phyloP scores from a whole-genome alignment of 2,113 vertebrate genomes.

The Etheostoma spectabile region DNA sequence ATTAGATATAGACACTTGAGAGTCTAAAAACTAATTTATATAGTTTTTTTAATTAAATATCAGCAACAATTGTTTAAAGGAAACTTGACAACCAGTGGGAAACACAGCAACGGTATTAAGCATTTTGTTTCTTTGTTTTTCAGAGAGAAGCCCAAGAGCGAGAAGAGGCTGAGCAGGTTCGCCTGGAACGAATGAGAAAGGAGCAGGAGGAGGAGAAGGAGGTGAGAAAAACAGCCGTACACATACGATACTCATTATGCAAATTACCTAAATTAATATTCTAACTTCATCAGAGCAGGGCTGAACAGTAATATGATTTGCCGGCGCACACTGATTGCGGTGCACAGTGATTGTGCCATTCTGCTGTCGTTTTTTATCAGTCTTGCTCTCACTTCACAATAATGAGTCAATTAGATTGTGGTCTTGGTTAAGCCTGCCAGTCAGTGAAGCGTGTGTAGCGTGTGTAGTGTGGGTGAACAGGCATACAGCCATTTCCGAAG shows the following conservation, averaged over 20 bases:
- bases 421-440: conserved; percentile 54
- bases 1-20: neutral
- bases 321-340: neutral
- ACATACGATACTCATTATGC: neutral
- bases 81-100: conserved; percentile 1
- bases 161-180: conserved; percentile 97
- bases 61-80: neutral
- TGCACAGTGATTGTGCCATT: neutral
- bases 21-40: neutral
- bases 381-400: conserved; percentile 38
- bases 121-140: conserved; percentile 14
- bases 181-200: conserved; percentile 94
- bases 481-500: conserved; percentile 32
- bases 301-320: conserved; percentile 9
- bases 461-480: conserved; percentile 33
- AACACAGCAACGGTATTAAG: neutral
- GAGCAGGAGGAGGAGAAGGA: conserved; percentile 98
- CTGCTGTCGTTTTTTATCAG: neutral
- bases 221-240: conserved; percentile 78
- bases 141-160: conserved; percentile 98
- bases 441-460: conserved; percentile 33
- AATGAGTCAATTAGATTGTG: conserved; percentile 64
- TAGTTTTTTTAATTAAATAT: neutral
- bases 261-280: conserved; percentile 16
- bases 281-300: conserved; percentile 4